Base-by-base conservation (phyloP, 2,888 invertebrate genomes). In the Tipula confusa region DNA sequence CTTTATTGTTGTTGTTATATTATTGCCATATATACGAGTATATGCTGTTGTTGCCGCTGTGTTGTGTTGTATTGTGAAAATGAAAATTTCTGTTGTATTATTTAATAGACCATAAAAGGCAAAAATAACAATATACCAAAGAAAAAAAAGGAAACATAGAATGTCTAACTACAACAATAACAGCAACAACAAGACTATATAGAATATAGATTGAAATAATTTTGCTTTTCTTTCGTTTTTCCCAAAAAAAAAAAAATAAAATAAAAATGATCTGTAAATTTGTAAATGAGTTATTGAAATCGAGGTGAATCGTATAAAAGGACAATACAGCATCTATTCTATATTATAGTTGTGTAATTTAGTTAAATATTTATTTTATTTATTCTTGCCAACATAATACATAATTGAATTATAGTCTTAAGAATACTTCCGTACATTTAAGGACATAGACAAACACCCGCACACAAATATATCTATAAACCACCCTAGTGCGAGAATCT, bases 61-160 rank as follows among this genome's bases (percentile, higher is more conserved):
- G 64, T 64, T 64, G 43, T 43, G 43, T 18, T 48, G 48, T 64
- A 24, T 64, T 64, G 64, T 64, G 64, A 64, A 64, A 64, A 64
- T 24, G 64, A 64, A 64, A 64, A 64, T 64, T 64, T 64, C 64
- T 64, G 24, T 64, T 64, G 18, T 64, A 64, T 64, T 64, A 64
- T 64, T 64, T 64, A 64, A 64, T 64, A 64, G 64, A 64, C 64
- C 64, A 64, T 64, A 64, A 64, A 64, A 64, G 64, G 64, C 64
- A 64, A 2, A 64, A 64, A 64, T 18, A 64, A 64, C 64, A 18
- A 64, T 64, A 64, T 24, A 18, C n/a, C n/a, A n/a, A n/a, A n/a
- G n/a, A n/a, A n/a, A 11, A 64, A 24, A 64, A 64, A 2, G 9
- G 24, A 64, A 24, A 64, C 24, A 64, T 24, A 64, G 64, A 64